phyloP scores from a whole-genome alignment of 2,888 invertebrate genomes.

The Lampropteryx suffumata region DNA sequence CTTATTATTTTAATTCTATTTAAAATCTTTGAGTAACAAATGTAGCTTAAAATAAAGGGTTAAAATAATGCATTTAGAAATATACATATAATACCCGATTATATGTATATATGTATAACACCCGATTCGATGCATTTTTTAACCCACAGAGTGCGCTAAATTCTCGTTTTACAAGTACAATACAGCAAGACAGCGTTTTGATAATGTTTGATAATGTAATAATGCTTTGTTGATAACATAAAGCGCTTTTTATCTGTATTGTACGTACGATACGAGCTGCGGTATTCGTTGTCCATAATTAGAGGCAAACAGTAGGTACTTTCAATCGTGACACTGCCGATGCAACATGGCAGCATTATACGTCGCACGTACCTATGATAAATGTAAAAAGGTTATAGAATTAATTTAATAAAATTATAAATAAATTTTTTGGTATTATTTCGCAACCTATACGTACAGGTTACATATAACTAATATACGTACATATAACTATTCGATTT shows the following conservation, averaged over 20 bases:
- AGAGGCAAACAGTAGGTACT: conserved; percentile 77
- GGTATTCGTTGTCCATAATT: conserved; percentile 60
- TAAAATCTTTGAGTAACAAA: too few relatives aligned
- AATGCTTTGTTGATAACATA: conserved; percentile 13
- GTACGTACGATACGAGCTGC: conserved; percentile 18
- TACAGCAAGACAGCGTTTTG: conserved; percentile 16
- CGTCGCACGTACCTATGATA: conserved; percentile 79
- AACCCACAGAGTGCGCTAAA: conserved; percentile 10
- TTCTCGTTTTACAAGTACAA: conserved; percentile 1
- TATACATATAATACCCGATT: too few relatives aligned
- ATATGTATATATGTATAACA: too few relatives aligned
- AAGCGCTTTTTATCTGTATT: conserved; percentile 25
- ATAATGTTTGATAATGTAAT: conserved; percentile 14
- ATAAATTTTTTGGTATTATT: conserved; percentile 46
- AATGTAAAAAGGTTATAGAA: conserved; percentile 82
- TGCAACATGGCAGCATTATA: conserved; percentile 70
- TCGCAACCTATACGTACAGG: not conserved
- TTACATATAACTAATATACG: too few relatives aligned
- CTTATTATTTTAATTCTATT: too few relatives aligned
- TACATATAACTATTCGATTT: too few relatives aligned
- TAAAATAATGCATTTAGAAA: too few relatives aligned
- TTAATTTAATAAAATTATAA: conserved; percentile 83
- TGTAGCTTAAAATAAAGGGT: too few relatives aligned
- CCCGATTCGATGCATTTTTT: not conserved
- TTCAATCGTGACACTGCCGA: conserved; percentile 53